A percentile compares a stretch with the other conserved stretches of the same genome.
Conservation (phyloP, 2,113 vertebrate genomes). For the Otolemur garnettii region DNA sequence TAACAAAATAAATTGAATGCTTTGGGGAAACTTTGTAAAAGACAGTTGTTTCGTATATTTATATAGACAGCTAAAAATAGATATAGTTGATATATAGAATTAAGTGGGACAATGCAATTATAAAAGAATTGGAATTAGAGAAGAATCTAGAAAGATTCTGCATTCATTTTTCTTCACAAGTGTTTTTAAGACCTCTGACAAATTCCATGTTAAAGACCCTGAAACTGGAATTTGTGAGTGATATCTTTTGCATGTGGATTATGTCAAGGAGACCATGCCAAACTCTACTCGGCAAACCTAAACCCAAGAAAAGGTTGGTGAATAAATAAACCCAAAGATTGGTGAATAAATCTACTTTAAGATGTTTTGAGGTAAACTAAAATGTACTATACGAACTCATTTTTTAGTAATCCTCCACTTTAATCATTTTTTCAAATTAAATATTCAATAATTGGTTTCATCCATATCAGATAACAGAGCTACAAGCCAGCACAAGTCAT, state of each 20-base stretch:
- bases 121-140: neutral
- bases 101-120: neutral
- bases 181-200: neutral
- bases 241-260: neutral
- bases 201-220: neutral
- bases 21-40: neutral
- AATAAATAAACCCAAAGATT: neutral
- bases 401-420: neutral
- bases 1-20: neutral
- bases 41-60: neutral
- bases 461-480: neutral
- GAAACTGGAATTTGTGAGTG: neutral
- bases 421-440: constrained; percentile 8
- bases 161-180: neutral
- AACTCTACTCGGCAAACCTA: neutral
- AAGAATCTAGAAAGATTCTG: neutral
- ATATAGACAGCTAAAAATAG: neutral
- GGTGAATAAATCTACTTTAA: neutral
- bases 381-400: neutral
- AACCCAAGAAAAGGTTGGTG: neutral
- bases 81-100: neutral
- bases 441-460: neutral
- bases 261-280: neutral
- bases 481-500: neutral
- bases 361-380: neutral